Percentiles rank a stretch among this genome's conserved stretches.
Conservation (phyloP, 2,888 invertebrate genomes). For the Volucella bombylans region DNA sequence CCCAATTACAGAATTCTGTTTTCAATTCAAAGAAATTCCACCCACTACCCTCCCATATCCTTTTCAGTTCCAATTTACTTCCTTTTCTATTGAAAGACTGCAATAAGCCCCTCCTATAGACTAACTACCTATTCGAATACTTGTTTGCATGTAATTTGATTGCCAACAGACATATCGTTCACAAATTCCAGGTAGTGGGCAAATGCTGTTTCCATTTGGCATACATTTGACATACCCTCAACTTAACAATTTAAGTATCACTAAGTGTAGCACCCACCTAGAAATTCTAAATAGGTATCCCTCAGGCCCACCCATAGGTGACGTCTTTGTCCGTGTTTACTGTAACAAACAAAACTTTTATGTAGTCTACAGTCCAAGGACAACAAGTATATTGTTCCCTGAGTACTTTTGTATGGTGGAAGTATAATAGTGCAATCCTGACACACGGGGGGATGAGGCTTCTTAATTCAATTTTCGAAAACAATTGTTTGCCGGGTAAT, state of each 20-base stretch:
- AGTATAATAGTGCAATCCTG: background rate
- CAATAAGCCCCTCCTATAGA: too few species aligned
- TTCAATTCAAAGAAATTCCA: too few species aligned
- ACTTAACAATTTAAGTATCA: too few species aligned
- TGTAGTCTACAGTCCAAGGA: slow-evolving; percentile 14
- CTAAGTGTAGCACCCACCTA: too few species aligned
- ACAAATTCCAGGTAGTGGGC: slow-evolving; percentile 10
- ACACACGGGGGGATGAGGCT: too few species aligned
- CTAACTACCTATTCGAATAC: background rate
- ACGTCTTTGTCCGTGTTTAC: background rate
- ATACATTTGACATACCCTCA: background rate
- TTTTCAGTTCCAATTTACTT: too few species aligned
- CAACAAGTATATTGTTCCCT: slow-evolving; percentile 1
- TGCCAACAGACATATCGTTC: slow-evolving; percentile 8
- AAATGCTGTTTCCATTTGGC: slow-evolving; percentile 19
- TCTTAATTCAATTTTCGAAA: too few species aligned
- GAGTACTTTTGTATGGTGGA: background rate
- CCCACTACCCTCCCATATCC: too few species aligned
- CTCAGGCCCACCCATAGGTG: background rate
- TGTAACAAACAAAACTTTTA: background rate
- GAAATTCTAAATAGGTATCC: background rate
- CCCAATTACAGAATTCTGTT: too few species aligned
- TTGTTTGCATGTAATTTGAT: slow-evolving; percentile 19
- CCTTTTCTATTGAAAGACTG: too few species aligned
- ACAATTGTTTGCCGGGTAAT: too few species aligned